Evolutionary conservation across 2,797 vertebrate genomes (phyloP), one percentile per base, ranked within the genome.

Genomic region (Uromys caudimaculatus): DNA sequence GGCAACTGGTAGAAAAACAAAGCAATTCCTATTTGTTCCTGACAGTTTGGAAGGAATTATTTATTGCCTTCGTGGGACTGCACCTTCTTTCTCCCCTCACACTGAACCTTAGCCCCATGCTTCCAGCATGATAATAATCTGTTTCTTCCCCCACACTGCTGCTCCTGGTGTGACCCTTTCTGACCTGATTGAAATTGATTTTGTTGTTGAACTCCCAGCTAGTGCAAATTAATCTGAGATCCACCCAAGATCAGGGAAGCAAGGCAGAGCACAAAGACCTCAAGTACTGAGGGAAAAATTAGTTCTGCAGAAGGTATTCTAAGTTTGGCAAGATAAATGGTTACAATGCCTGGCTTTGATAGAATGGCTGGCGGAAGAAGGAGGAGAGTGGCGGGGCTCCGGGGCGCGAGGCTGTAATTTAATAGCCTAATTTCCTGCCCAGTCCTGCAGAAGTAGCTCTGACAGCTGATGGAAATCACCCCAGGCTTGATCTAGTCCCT

Each of bases 381-480:
- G 98, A 98, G 98, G 98, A 98, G 99, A 99, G 98, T 98, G 99
- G 99, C 98, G 98, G 98, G 98, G 97, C 97, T 98, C 98, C 98
- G 96, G 97, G 97, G 99, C 99, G 98, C 99, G 98, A 99, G 99
- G 98, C 98, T 99, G 99, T 99, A 99, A 99, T 99, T 99, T 99
- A 99, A 99, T 99, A 99, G 99, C 99, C 99, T 99, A 98, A 99
- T 99, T 99, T 99, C 99, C 99, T 99, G 99, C 98, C 98, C 97
- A 94, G 98, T 98, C 99, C 98, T 97, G 98, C 98, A 99, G 98
- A 99, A 99, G 99, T 99, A 99, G 98, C 98, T 98, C 99, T 99
- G 99, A 99, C 99, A 99, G 99, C 97, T 99, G 99, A 99, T 99
- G 99, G 99, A 99, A 99, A 99, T 98, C 98, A 98, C 99, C 96